Conservation (phyloP, 2,888 invertebrate genomes). For the Acrobasis repandana region DNA sequence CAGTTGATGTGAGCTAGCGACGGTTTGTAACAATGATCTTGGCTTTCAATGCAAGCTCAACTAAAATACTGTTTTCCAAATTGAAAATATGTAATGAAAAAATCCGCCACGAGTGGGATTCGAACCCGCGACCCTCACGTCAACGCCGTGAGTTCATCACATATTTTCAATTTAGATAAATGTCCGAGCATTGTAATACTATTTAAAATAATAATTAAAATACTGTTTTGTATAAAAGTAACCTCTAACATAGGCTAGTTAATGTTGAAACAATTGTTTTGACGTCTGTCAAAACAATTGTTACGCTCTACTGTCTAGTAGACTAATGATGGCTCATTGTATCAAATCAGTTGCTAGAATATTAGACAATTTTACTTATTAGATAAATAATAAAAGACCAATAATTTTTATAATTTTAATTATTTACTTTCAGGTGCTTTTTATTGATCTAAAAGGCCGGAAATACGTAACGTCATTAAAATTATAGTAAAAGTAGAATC, state of each 20-base stretch:
- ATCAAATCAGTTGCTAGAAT: slow-evolving; percentile 16
- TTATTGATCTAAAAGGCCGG: background rate
- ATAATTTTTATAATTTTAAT: background rate
- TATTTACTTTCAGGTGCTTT: background rate
- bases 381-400: slow-evolving; percentile 32
- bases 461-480: slow-evolving; percentile 31
- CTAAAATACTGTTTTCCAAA: background rate
- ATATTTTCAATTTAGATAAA: too few relatives aligned
- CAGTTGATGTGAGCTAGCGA: slow-evolving; percentile 13
- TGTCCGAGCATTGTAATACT: too few relatives aligned
- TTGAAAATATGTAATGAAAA: too few relatives aligned
- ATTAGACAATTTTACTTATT: slow-evolving; percentile 30
- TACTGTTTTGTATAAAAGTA: background rate
- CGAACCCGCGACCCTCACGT: too few relatives aligned
- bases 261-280: background rate
- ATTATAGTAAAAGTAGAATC: slow-evolving; percentile 32
- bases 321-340: slow-evolving; percentile 4
- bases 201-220: too few relatives aligned
- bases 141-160: too few relatives aligned
- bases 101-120: too few relatives aligned
- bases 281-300: background rate
- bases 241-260: slow-evolving; percentile 3
- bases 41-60: background rate
- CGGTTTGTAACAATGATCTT: slow-evolving; percentile 13
- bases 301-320: background rate